Evolutionary conservation across 2,888 invertebrate species (phyloP).

Genomic region (Bombyx huttoni): DNA sequence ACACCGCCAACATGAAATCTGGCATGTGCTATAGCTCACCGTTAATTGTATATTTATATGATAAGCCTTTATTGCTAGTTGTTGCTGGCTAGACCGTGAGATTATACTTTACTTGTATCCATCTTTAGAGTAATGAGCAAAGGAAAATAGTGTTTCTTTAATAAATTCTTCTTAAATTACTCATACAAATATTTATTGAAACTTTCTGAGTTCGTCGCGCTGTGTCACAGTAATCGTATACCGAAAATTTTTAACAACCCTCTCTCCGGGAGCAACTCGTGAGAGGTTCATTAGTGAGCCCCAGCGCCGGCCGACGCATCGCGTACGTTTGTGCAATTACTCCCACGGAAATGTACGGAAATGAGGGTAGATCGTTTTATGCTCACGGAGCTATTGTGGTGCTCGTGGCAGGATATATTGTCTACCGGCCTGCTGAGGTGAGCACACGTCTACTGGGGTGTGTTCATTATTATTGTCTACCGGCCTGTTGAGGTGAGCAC

Average conservation of each 20-base stretch:
- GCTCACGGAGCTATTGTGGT: background rate
- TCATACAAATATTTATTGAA: background rate
- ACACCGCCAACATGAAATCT: no score
- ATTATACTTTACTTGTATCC: no score
- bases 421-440: no score
- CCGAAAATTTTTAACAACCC: slow-evolving; percentile 22
- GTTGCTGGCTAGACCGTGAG: no score
- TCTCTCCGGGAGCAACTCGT: slow-evolving; percentile 7
- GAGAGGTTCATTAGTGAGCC: slow-evolving; percentile 14
- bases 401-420: background rate
- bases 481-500: no score
- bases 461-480: no score
- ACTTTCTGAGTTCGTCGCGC: background rate
- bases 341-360: background rate
- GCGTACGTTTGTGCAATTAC: background rate
- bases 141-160: no score
- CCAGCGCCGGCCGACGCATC: slow-evolving; percentile 4
- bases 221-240: slow-evolving; percentile 6
- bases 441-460: no score
- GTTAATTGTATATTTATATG: no score
- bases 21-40: no score
- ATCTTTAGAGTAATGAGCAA: no score
- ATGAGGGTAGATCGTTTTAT: background rate
- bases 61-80: no score
- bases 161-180: background rate